These are phyloP conservation scores for Ceraclea dissimilis DNA, from an alignment of 2,888 invertebrate species.

Conservation along the genomic window DNA sequence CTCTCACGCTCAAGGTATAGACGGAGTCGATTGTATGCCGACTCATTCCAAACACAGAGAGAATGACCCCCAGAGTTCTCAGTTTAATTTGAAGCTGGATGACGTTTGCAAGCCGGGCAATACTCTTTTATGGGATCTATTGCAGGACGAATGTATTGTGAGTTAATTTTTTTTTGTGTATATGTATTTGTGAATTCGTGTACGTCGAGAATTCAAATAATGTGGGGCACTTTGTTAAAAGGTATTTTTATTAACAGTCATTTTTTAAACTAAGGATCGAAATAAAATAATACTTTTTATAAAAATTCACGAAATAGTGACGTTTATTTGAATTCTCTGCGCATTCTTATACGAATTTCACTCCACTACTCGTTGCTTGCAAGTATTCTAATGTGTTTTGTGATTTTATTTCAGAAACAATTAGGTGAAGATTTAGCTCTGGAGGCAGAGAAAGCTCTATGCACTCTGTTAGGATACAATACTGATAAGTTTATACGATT, in stretches of 20 bases:
- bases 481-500: slow-evolving; percentile 84
- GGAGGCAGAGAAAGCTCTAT: slow-evolving; percentile 91
- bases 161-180: slow-evolving; percentile 32
- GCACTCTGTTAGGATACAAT: slow-evolving; percentile 82
- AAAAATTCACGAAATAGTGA: no score
- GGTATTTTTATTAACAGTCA: no score
- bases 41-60: slow-evolving; percentile 16
- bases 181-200: no score
- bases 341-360: no score
- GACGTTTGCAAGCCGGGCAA: slow-evolving; percentile 87
- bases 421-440: slow-evolving; percentile 83
- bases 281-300: no score
- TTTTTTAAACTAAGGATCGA: no score
- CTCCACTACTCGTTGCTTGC: neutral
- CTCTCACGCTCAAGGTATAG: slow-evolving; percentile 10
- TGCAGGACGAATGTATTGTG: slow-evolving; percentile 86
- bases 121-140: slow-evolving; percentile 87
- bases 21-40: slow-evolving; percentile 16
- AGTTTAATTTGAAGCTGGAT: slow-evolving; percentile 49
- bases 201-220: no score
- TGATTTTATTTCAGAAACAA: slow-evolving; percentile 52
- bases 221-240: no score
- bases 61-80: slow-evolving; percentile 12
- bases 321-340: no score
- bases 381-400: neutral